Percentiles rank a stretch among this genome's conserved stretches.
phyloP scores from a whole-genome alignment of 2,113 vertebrate genomes.

The Oceanodroma tethys region DNA sequence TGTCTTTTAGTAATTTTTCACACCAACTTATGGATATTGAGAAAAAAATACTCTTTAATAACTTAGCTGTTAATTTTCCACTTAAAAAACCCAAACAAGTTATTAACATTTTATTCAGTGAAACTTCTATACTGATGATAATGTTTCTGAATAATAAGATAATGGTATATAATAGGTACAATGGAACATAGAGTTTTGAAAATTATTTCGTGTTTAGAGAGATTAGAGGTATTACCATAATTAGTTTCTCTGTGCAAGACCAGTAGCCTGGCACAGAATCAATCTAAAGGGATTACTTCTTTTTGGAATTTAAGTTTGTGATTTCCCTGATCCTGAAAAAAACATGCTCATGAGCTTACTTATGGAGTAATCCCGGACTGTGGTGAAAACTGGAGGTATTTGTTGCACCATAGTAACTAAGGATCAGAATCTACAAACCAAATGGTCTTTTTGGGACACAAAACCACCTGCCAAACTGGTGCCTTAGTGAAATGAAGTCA shows the following conservation, averaged over 20 bases:
- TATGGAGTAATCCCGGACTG: not conserved
- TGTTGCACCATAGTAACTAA: not conserved
- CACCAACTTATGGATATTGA: not conserved
- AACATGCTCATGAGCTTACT: not conserved
- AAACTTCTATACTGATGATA: not conserved
- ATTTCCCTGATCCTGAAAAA: not conserved
- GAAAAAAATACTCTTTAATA: not conserved
- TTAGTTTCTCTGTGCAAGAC: not conserved
- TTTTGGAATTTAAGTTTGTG: not conserved
- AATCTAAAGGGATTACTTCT: not conserved
- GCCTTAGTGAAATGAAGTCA: not conserved
- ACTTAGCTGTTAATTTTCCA: not conserved
- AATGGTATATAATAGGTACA: not conserved
- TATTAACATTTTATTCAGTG: not conserved
- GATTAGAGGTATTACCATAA: not conserved
- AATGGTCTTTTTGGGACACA: not conserved
- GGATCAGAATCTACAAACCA: not conserved
- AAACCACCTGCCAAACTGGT: not conserved
- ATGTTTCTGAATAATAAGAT: not conserved
- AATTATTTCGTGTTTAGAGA: not conserved
- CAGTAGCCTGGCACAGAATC: not conserved
- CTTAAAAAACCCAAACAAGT: not conserved
- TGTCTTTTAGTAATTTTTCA: not conserved
- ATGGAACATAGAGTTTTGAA: not conserved
- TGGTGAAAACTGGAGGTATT: not conserved